These are phyloP conservation scores for Hystrix brachyura DNA, from an alignment of 2,113 vertebrate genomes.

Conservation along the genomic window DNA sequence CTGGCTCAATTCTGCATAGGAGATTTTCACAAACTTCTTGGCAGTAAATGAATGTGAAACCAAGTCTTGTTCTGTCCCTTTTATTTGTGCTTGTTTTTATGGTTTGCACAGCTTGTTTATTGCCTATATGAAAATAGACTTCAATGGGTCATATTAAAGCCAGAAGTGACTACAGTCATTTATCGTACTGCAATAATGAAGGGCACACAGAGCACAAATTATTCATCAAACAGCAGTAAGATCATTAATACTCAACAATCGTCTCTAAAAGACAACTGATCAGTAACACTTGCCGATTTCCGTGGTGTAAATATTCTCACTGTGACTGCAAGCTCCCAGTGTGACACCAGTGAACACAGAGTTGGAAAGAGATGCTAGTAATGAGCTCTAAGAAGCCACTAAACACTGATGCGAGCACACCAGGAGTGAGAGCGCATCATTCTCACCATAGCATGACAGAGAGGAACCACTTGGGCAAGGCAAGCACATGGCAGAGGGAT, in stretches of 20 bases:
- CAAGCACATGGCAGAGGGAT: no score
- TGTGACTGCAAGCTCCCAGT: neutral
- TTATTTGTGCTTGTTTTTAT: slow-evolving; percentile 28
- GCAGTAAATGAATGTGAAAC: slow-evolving; percentile 39
- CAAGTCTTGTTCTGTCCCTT: neutral
- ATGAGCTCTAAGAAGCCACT: neutral
- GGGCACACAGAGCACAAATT: neutral
- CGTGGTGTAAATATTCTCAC: neutral
- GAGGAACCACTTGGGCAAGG: neutral
- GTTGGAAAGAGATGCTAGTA: neutral
- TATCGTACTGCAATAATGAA: neutral
- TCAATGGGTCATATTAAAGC: slow-evolving; percentile 13
- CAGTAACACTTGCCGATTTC: neutral
- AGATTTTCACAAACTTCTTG: slow-evolving; percentile 20
- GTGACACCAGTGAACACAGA: neutral
- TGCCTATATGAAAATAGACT: neutral
- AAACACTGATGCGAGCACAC: neutral
- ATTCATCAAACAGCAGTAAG: neutral
- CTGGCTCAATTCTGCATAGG: slow-evolving; percentile 3
- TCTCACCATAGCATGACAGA: fast-evolving
- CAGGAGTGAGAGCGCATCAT: no score
- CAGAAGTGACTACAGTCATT: neutral
- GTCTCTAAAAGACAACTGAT: neutral
- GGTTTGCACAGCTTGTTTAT: slow-evolving; percentile 19
- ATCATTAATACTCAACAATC: neutral